Evolutionary conservation across 2,797 vertebrate species (phyloP), one percentile per base, ranked within the genome.

Genomic region (Babyrousa celebensis): DNA sequence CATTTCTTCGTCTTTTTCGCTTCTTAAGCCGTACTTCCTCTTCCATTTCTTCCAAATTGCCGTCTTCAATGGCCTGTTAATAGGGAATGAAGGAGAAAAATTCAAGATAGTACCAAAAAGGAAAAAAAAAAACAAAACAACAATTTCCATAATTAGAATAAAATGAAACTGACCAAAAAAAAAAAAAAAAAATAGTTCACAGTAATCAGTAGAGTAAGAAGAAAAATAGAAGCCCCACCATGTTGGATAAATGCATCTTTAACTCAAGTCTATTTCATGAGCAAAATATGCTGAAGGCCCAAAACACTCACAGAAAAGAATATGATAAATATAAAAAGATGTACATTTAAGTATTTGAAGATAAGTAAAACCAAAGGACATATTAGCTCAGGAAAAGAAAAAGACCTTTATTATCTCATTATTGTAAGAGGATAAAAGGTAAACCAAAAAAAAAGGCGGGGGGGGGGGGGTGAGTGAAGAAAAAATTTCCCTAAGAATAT

Each of bases 21-120:
- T 99, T 99, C 97, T 99, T 99, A 96, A 99, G 99, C 58, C 99
- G 99, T 67, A 99, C 99, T 97, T 99, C 99, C 98, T 99, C 99
- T 98, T 99, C 99, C 99, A 99, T 99, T 98, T 99, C 99, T 96
- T 99, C 99, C 98, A 99, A 98, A 98, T 99, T 99, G 82, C 99
- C 99, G 97, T 99, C 99, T 98, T 99, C 99, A 10, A 99, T 99
- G 89, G 99, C 99, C 99, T 99, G 97, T 75, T 71, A 93, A 89
- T 5, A 86, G 60, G 71, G 77, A 95, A 97, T 1, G 84, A 62
- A 95, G 75, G 9, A 74, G 72, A 16, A 62, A 96, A 97, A 87
- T 80, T 80, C 94, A 96, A 89, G 92, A 75, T 18, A 92, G 84
- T 93, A 82, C 36, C 23, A 62, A 84, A 7, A 63, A 75, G 52